Base-by-base conservation (phyloP, 2,797 vertebrate genomes). In the Crenuchus spilurus region DNA sequence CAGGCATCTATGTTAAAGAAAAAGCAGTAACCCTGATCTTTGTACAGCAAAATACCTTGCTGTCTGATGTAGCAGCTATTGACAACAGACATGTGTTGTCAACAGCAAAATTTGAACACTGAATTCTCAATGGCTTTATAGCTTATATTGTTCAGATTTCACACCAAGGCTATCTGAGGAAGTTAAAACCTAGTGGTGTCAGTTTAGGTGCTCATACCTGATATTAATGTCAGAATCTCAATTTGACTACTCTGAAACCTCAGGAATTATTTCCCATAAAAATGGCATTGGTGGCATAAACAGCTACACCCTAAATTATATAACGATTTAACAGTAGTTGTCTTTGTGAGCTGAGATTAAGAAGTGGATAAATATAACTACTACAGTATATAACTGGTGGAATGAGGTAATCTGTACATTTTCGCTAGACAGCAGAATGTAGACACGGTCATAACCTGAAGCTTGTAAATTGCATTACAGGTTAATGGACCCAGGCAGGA, bases 401-500 rank as follows among this genome's bases (percentile, higher is more conserved):
- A 18, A 46, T 64, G 83, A 80, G 60, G 79, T 82, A 77, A 84
- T 85, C 64, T 72, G 75, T 28, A 71, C 28, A 63, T 79, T 74
- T 74, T 84, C 72, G 72, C 18, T 82, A 79, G 77, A 73, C 74
- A 77, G 81, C 67, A 81, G 48, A 81, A 83, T 85, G 62, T 87
- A 89, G 80, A 83, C 82, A 84, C 69, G 49, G 73, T 64, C 42
- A 63, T 84, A 85, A 80, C 55, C 69, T 74, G 79, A 24, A 74
- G 57, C 72, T 67, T 48, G 60, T 16, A 80, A 85, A 83, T 77
- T 84, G 78, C 83, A 87, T 88, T 86, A 83, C 75, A 76, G 79
- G 84, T 86, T 88, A 90, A 90, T 90, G 87, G 89, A 77, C 74
- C 75, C 83, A 79, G 60, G 63, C 80, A 80, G 82, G 86, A 86